These are phyloP conservation scores for Tetragonisca angustula DNA, from an alignment of 2,888 invertebrate species.

Conservation along the genomic window DNA sequence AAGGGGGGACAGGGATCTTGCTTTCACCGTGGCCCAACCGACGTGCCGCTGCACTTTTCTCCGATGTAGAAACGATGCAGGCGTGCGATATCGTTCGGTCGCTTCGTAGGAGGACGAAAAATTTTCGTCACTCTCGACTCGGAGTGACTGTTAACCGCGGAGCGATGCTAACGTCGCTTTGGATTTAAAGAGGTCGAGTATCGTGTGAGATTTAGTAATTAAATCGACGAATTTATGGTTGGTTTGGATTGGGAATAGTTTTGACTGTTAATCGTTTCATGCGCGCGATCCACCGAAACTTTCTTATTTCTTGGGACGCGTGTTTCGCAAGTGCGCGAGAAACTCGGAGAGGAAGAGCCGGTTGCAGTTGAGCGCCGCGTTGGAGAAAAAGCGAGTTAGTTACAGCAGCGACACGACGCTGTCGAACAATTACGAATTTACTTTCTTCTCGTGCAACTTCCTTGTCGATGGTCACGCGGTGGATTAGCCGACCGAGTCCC, in stretches of 20 bases:
- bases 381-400: slow-evolving; percentile 61
- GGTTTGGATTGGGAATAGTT: background rate
- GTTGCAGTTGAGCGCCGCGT: slow-evolving; percentile 47
- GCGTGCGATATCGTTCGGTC: slow-evolving; percentile 49
- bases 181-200: background rate
- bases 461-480: slow-evolving; percentile 56
- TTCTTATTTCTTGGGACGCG: slow-evolving; percentile 60
- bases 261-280: background rate
- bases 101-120: slow-evolving; percentile 57
- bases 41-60: slow-evolving; percentile 71
- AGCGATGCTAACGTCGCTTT: background rate
- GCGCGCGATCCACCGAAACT: slow-evolving; percentile 55
- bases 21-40: slow-evolving; percentile 76
- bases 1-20: slow-evolving; percentile 58
- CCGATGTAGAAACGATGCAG: slow-evolving; percentile 62
- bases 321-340: slow-evolving; percentile 37
- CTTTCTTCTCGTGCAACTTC: slow-evolving; percentile 68
- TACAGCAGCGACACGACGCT: slow-evolving; percentile 50
- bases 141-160: background rate
- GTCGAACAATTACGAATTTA: slow-evolving; percentile 68
- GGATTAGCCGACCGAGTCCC: slow-evolving; percentile 49
- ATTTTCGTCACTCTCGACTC: background rate
- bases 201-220: background rate
- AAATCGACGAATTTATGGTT: background rate
- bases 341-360: slow-evolving; percentile 8